Evolutionary conservation across 2,113 vertebrate species (phyloP), one percentile per base, ranked within the genome.

Genomic region (Anolis sagrei): DNA sequence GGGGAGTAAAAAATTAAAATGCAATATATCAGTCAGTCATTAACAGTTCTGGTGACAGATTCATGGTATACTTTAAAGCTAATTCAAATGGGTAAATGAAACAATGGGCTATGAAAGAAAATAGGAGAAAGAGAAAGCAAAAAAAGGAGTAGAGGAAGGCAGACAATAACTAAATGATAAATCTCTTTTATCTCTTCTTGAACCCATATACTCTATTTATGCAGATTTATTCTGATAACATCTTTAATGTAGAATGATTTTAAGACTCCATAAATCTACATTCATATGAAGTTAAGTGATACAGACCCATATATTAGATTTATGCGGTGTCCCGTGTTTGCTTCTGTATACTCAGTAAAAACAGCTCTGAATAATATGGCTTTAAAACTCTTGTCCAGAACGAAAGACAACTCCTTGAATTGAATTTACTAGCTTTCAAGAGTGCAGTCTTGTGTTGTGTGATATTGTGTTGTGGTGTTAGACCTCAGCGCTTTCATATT

Each of bases 191-290:
- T 25, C 21, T 32, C 64, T 34, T 29, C 62, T 44, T 44, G 19
- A 34, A 66, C 29, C 32, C 44, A 77, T 69, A 44, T 77, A 49
- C 36, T 19, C 39, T 66, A 4, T 68, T 84, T 66, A 85, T 70
- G 48, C 23, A 85, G 64, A 69, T 69, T 58, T 84, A 68, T 76
- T 77, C 70, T 66, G 73, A 48, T 82, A 73, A 73, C n/a, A 74
- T 76, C 75, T 36, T 29, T 84, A 36, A 77, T 54, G 32, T 51
- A 77, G 36, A 36, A 69, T 16, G 51, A 36, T 77, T 84, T 77
- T 27, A 76, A 51, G 23, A 54, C 23, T 27, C 61, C 14, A 77
- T 77, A 76, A 76, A 66, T 76, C n/a, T 49, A 77, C 68, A 36
- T 69, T 34, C 7, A 7, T 27, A 27, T 69, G 36, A 54, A 36